Evolutionary conservation across 1,140 invertebrate species (phyloP), one percentile per base, ranked within the genome.

Genomic region (Drosophila erecta): DNA sequence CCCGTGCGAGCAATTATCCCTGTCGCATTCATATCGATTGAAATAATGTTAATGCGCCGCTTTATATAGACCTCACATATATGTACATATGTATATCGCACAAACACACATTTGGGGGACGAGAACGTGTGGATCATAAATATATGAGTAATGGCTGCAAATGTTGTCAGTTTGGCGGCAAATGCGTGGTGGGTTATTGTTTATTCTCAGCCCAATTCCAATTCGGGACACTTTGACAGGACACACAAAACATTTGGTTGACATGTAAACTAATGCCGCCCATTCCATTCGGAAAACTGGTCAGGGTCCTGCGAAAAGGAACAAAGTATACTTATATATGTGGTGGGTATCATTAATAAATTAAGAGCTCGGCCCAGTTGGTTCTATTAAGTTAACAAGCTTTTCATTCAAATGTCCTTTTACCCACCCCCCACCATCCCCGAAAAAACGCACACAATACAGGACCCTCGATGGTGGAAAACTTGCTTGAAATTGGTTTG

Each of bases 361-460:
- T 87, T 75, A 85, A 84, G 65, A 73, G 43, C 56, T 55, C 55
- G 27, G 40, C 30, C 55, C 41, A 55, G 54, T 74, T 72, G 71
- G 74, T 72, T 73, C 78, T 86, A 86, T 86, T 86, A 81, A 75
- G 74, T 86, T 86, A 86, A 81, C 83, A 86, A 86, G 81, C 78
- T 79, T 86, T 86, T 87, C 83, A 79, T 76, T 84, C 83, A 66
- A 83, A 80, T 83, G 80, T 61, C 69, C 65, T 65, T 27, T 35
- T 35, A 40, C 50, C 51, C 17, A 17, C 20, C 24, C 12, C 10
- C 33, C 37, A 4, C 46, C 56, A 12, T 7, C 14, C 17, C 8
- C 27, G 0, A 30, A 53, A 20, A 17, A 47, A 11, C 55, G 58
- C 55, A 58, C 59, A 62, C 60, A 77, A 44, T 43, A 11, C 41